These are phyloP conservation scores for Tupaia tana DNA, from an alignment of 2,113 vertebrate species.

Conservation along the genomic window DNA sequence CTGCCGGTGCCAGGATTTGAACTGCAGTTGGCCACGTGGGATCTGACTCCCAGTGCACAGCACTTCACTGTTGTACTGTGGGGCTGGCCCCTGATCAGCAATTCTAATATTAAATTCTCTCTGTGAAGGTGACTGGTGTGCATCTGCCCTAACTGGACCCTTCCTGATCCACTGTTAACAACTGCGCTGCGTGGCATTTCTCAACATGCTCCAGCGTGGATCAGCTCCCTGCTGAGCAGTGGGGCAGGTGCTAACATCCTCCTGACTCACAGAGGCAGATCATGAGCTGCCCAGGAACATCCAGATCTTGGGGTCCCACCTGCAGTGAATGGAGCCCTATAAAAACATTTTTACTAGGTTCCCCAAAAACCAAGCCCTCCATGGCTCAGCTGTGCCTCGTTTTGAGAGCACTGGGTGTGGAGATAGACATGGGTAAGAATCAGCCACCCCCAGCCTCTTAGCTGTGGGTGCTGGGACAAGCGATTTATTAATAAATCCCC, in stretches of 20 bases:
- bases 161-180: not conserved
- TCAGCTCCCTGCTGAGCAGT: not conserved
- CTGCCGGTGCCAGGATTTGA: too few relatives aligned
- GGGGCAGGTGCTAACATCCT: not conserved
- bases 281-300: not conserved
- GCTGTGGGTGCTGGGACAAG: not conserved
- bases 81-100: not conserved
- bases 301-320: not conserved
- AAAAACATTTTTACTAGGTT: not conserved
- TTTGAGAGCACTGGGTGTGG: not conserved
- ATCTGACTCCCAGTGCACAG: too few relatives aligned
- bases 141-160: not conserved
- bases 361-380: not conserved
- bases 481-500: not conserved
- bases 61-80: too few relatives aligned
- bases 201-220: not conserved
- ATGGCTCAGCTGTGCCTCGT: not conserved
- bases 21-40: too few relatives aligned
- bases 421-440: not conserved
- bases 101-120: not conserved
- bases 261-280: not conserved
- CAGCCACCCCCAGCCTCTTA: not conserved
- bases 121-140: not conserved
- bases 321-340: not conserved
- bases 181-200: not conserved